Conservation (phyloP, 2,797 vertebrate genomes). For the Pseudochaenichthys georgianus region DNA sequence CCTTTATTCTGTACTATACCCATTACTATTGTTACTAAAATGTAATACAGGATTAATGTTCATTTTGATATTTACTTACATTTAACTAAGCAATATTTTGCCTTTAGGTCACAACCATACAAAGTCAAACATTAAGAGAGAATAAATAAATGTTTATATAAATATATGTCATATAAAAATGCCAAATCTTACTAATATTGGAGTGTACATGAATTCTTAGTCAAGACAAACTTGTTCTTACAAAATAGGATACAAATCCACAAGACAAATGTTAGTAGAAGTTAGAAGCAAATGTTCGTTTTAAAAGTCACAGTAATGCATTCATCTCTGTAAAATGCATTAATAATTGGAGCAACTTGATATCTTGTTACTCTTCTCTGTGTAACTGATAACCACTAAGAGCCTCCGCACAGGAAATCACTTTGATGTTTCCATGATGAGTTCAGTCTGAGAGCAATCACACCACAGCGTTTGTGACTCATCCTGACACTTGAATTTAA, state of each 20-base stretch:
- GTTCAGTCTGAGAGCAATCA: constrained; percentile 56
- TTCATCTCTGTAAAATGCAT: constrained; percentile 1
- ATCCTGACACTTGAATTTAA: constrained; percentile 56
- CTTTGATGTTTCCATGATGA: constrained; percentile 33
- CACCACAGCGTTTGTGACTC: constrained; percentile 51
- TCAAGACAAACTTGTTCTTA: neutral
- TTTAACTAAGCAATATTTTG: neutral
- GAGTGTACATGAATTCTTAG: neutral
- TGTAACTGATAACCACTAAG: constrained; percentile 29
- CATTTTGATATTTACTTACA: neutral
- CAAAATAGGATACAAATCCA: neutral
- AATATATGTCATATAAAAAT: neutral
- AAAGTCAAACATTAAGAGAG: neutral
- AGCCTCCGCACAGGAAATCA: constrained; percentile 48
- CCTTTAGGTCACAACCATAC: neutral
- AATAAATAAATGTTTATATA: neutral
- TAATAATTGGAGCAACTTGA: constrained; percentile 4
- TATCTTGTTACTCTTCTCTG: constrained; percentile 4
- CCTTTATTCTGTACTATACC: neutral
- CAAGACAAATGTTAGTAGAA: neutral
- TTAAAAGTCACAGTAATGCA: neutral
- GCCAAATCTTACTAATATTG: neutral
- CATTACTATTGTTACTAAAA: neutral
- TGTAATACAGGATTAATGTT: neutral
- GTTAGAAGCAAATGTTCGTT: neutral